Base-by-base conservation (phyloP, 2,888 invertebrate species). In the Agriotes lineatus region DNA sequence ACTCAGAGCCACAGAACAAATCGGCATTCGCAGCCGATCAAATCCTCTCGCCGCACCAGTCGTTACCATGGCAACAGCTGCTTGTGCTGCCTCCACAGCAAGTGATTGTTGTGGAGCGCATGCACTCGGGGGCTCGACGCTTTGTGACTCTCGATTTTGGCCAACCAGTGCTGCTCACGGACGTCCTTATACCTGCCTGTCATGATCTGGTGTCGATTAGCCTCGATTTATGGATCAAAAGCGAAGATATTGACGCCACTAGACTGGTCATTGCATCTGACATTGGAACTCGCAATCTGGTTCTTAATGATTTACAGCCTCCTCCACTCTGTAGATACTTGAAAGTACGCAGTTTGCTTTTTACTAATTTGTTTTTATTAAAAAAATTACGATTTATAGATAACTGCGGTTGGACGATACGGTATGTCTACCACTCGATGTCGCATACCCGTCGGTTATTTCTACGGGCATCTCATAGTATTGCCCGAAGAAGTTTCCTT, bases 131-230 rank as follows among this genome's bases (percentile, higher is more conserved):
- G 61, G 96, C 96, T 0, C 87, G 96, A n/a, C 89, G 96, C 65
- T 96, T 93, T 85, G 95, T 96, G 64, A 94, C 95, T 9, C 86
- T 97, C 33, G 97, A 97, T 85, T 96, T 97, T 83, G 96, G 96
- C 2, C 91, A 93, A 75, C 91, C 93, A 0, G 88, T 96, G 59
- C 85, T 95, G 1, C 88, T 97, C 37, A 97, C 96, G 0, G 97
- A 97, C 83, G 86, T 96, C 75, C 88, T 92, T 77, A 91, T 95
- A 74, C 95, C 95, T 0, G 88, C 92, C 0, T 95, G 94, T 78
- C 89, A 90, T 67, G 94, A 95, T 81, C 84, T 96, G 65, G 93
- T 95, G 33, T 95, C 95, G 0, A 85, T 97, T 1, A 93, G 93
- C 74, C 91, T 97, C 75, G 96, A 97, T 82, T 92, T 95, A 63